Percentiles rank a stretch among this genome's conserved stretches.
These are phyloP conservation scores for Heterodera filipjevi DNA, from an alignment of 2,888 invertebrate genomes.

Conservation along the genomic window DNA sequence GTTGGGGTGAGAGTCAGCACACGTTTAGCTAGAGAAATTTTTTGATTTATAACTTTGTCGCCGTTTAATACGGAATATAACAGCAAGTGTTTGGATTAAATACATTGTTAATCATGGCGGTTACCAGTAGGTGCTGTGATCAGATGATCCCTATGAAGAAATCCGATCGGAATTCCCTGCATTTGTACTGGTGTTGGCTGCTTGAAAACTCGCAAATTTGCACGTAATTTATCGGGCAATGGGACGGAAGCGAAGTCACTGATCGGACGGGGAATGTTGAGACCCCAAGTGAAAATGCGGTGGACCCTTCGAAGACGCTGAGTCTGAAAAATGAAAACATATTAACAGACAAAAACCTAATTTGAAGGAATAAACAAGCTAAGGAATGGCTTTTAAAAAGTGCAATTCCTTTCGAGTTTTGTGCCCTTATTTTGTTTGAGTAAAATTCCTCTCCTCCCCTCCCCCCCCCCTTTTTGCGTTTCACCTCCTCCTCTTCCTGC, in stretches of 20 bases:
- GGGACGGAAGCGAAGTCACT: conserved; percentile 51
- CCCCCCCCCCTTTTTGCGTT: not conserved
- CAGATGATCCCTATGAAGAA: conserved; percentile 75
- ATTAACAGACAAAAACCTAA: not conserved
- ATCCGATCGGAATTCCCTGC: conserved; percentile 87
- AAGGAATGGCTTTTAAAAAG: no score
- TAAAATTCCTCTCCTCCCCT: not conserved
- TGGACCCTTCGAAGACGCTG: conserved; percentile 49
- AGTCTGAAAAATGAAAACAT: conserved; percentile 41
- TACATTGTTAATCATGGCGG: no score
- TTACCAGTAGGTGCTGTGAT: conserved; percentile 89
- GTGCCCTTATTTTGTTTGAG: not conserved
- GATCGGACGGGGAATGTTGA: conserved; percentile 56
- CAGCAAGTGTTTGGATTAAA: no score
- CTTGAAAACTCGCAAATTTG: conserved; percentile 39
- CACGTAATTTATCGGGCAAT: conserved; percentile 38
- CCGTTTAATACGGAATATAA: no score
- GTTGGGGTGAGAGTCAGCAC: no score
- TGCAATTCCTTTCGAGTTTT: no score
- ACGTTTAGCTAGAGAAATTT: no score
- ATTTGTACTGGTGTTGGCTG: conserved; percentile 87
- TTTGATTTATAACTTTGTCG: no score
- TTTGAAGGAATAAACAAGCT: no score
- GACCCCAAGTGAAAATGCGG: conserved; percentile 61
- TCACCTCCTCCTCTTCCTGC: not conserved